These are phyloP conservation scores for Plutella xylostella DNA, from an alignment of 2,888 invertebrate genomes.

Conservation along the genomic window DNA sequence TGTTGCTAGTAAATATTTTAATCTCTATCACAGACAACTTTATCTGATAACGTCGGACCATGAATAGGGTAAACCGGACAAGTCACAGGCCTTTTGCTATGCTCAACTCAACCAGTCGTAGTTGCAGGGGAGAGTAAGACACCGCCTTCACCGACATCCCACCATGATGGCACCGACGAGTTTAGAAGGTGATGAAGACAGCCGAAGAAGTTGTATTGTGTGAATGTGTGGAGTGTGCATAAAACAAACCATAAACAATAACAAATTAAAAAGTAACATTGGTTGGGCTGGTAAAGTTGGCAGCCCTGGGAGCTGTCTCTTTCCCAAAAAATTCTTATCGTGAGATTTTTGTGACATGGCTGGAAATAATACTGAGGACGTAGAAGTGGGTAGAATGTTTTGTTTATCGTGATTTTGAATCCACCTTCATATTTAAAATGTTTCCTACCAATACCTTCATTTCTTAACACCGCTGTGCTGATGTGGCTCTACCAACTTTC, in stretches of 20 bases:
- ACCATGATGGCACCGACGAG: too few species aligned
- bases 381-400: constrained; percentile 60
- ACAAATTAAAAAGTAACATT: background rate
- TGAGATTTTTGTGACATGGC: constrained; percentile 69
- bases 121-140: too few species aligned
- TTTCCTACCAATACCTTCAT: constrained; percentile 15
- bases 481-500: constrained; percentile 64
- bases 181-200: too few species aligned
- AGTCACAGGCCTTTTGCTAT: too few species aligned
- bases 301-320: constrained; percentile 31
- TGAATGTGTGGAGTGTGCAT: too few species aligned
- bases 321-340: constrained; percentile 48
- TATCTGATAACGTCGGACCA: too few species aligned
- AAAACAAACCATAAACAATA: background rate
- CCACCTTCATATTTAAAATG: constrained; percentile 30
- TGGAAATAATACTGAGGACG: constrained; percentile 71
- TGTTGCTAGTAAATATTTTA: too few species aligned
- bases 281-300: constrained; percentile 21
- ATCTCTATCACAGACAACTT: too few species aligned
- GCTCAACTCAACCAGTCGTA: too few species aligned
- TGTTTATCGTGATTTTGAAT: constrained; percentile 17
- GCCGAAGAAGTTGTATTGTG: too few species aligned
- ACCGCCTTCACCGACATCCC: too few species aligned
- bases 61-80: too few species aligned
- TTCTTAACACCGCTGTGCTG: constrained; percentile 33